These are phyloP conservation scores for Stenolophus ochropezus DNA, from an alignment of 2,888 invertebrate genomes.

Conservation along the genomic window DNA sequence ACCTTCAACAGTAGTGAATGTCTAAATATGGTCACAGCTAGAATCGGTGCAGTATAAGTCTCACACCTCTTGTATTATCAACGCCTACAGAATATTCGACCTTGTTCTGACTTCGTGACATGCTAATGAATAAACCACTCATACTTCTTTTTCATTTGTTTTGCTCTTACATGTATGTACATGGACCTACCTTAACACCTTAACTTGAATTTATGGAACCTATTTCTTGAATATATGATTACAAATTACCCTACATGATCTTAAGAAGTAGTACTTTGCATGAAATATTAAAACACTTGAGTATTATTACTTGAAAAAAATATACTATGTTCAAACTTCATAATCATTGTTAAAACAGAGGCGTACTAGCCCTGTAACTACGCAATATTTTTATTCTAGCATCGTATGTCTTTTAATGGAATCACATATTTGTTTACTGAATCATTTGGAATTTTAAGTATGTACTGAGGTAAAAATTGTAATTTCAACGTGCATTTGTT, in stretches of 20 bases:
- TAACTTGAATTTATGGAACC: not conserved
- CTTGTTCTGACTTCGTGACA: slow-evolving; percentile 40
- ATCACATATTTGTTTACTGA: not conserved
- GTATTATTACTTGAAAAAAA: too few relatives aligned
- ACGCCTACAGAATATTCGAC: slow-evolving; percentile 10
- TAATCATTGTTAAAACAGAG: too few relatives aligned
- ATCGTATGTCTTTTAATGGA: not conserved
- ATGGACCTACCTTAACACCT: not conserved
- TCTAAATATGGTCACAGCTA: slow-evolving; percentile 24
- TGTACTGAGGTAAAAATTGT: not conserved
- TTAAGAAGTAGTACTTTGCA: too few relatives aligned
- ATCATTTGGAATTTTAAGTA: not conserved
- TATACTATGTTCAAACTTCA: too few relatives aligned
- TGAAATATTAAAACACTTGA: too few relatives aligned
- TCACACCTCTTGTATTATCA: slow-evolving; percentile 34
- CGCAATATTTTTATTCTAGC: not conserved
- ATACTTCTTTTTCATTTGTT: not conserved
- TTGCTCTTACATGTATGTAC: not conserved
- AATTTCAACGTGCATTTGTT: not conserved
- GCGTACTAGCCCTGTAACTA: too few relatives aligned
- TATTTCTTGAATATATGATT: not conserved
- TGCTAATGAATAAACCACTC: slow-evolving; percentile 19
- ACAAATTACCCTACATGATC: too few relatives aligned
- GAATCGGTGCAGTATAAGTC: not conserved
- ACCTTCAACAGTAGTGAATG: slow-evolving; percentile 18